Evolutionary conservation across 2,113 vertebrate species (phyloP).

Genomic region (Anhinga rufa): DNA sequence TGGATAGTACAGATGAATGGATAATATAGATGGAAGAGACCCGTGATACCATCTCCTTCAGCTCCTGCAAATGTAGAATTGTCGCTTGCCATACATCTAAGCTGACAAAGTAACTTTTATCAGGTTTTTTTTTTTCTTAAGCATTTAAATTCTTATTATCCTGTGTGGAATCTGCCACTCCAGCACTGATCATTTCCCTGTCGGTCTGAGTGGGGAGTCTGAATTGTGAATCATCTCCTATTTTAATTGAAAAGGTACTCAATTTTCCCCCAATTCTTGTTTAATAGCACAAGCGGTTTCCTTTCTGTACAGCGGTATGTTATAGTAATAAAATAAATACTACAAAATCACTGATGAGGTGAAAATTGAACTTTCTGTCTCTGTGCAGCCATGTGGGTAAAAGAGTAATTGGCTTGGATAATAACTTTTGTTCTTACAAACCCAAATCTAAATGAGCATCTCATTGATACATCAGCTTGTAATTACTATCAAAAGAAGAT

Average conservation of each 20-base stretch:
- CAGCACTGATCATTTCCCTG: constrained; percentile 13
- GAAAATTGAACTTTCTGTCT: constrained; percentile 76
- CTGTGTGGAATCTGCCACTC: constrained; percentile 11
- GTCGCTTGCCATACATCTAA: background rate
- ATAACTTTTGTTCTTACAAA: constrained; percentile 76
- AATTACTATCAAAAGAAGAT: constrained; percentile 70
- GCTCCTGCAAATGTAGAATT: background rate
- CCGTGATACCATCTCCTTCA: background rate
- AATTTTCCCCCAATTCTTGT: constrained; percentile 36
- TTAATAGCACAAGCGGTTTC: constrained; percentile 70
- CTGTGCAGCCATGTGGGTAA: constrained; percentile 79
- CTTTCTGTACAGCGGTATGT: constrained; percentile 56
- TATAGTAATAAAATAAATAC: constrained; percentile 77
- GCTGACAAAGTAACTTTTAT: constrained; percentile 30
- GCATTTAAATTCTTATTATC: constrained; percentile 40
- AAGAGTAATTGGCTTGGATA: constrained; percentile 77
- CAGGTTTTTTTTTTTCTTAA: constrained; percentile 33
- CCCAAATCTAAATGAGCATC: constrained; percentile 74
- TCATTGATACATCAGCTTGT: constrained; percentile 75
- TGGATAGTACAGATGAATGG: background rate
- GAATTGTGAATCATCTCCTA: constrained; percentile 38
- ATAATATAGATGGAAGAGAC: background rate
- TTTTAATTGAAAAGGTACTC: constrained; percentile 66
- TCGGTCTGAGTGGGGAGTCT: constrained; percentile 27
- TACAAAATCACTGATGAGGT: constrained; percentile 74